These are phyloP conservation scores for Hylaeus anthracinus DNA, from an alignment of 1,140 invertebrate genomes.

Conservation along the genomic window DNA sequence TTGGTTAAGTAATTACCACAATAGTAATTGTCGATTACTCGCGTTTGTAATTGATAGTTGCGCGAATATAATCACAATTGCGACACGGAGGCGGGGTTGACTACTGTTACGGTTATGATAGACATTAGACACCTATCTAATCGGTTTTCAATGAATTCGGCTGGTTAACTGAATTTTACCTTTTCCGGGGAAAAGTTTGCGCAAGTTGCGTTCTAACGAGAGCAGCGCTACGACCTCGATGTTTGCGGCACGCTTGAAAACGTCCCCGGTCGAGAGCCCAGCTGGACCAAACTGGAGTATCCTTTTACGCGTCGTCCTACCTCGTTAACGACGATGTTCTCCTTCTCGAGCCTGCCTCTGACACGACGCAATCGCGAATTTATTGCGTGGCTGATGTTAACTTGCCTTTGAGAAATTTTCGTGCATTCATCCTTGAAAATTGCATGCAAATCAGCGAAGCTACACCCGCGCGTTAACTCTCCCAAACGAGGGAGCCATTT, in stretches of 20 bases:
- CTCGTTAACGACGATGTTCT: conserved; percentile 14
- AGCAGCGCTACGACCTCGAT: not conserved
- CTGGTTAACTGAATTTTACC: not conserved
- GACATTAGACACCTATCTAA: not conserved
- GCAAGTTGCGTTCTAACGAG: not conserved
- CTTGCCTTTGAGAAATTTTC: not conserved
- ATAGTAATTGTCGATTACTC: too few relatives aligned
- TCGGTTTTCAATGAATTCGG: not conserved
- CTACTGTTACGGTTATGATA: too few relatives aligned
- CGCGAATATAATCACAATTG: too few relatives aligned
- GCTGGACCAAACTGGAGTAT: conserved; percentile 5
- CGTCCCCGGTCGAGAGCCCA: not conserved
- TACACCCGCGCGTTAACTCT: too few relatives aligned
- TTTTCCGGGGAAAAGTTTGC: not conserved
- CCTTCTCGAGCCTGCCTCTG: not conserved
- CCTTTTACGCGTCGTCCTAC: conserved; percentile 29
- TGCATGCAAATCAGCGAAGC: too few relatives aligned
- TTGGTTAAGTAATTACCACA: too few relatives aligned
- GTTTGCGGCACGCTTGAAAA: not conserved
- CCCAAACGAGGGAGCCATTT: too few relatives aligned
- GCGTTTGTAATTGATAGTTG: too few relatives aligned
- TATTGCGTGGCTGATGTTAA: not conserved
- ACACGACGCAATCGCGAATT: not conserved
- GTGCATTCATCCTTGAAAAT: too few relatives aligned
- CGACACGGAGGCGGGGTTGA: too few relatives aligned